A percentile compares a stretch with the other conserved stretches of the same genome.
phyloP scores from a whole-genome alignment of 1,140 invertebrate species.

The Drosophila bifasciata region DNA sequence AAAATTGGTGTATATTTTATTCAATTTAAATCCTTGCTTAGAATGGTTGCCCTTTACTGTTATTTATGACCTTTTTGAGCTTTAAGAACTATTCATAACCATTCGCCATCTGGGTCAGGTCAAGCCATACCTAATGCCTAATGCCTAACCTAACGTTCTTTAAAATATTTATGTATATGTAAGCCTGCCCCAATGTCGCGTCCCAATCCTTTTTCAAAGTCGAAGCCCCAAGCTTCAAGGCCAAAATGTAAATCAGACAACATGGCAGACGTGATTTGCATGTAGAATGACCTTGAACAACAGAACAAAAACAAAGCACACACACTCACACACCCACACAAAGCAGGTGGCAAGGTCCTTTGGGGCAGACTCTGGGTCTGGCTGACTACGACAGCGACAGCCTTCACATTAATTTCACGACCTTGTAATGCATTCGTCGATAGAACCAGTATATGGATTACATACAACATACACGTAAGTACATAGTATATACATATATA shows the following conservation, averaged over 20 bases:
- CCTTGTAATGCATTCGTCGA: constrained; percentile 66
- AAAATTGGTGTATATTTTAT: not conserved
- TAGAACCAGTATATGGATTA: constrained; percentile 18
- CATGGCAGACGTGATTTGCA: constrained; percentile 55
- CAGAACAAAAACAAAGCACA: no score
- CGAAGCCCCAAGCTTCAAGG: constrained; percentile 29
- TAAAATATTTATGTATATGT: constrained; percentile 27
- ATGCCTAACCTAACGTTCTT: not conserved
- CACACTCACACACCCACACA: constrained; percentile 14
- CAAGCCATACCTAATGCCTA: constrained; percentile 9
- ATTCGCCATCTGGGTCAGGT: not conserved
- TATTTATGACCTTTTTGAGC: constrained; percentile 6
- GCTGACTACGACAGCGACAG: constrained; percentile 18
- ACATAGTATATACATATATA: not conserved
- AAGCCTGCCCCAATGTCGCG: constrained; percentile 11
- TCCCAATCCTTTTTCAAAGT: constrained; percentile 64
- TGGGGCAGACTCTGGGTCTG: constrained; percentile 5
- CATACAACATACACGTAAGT: constrained; percentile 21
- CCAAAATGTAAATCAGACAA: constrained; percentile 30
- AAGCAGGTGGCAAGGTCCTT: constrained; percentile 34
- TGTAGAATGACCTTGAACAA: constrained; percentile 51
- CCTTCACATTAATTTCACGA: constrained; percentile 48
- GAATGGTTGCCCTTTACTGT: not conserved
- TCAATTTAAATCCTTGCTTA: not conserved
- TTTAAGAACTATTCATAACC: constrained; percentile 16